Percentiles rank a stretch among this genome's conserved stretches.
phyloP scores from a whole-genome alignment of 2,113 vertebrate genomes.

The Cyprinus carpio region DNA sequence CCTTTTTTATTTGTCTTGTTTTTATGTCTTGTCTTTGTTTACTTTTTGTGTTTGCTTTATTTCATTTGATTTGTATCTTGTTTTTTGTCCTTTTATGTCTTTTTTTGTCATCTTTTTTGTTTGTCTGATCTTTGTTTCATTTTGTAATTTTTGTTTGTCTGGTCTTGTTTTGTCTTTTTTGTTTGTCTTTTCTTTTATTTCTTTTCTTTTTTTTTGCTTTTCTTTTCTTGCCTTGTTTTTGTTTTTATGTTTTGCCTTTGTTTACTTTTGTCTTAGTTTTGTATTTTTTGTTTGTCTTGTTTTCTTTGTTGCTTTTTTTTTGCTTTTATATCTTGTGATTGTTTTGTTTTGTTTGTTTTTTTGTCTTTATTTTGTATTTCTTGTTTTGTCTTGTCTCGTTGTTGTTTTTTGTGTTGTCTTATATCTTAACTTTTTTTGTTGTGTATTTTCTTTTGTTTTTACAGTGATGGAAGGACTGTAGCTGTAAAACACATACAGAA shows the following conservation, averaged over 20 bases:
- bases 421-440: background rate
- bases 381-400: background rate
- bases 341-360: background rate
- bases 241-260: background rate
- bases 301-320: background rate
- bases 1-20: too few species aligned
- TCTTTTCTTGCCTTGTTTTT: background rate
- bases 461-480: constrained; percentile 73
- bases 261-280: background rate
- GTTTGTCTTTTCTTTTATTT: too few species aligned
- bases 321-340: too few species aligned
- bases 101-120: background rate
- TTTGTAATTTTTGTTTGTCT: too few species aligned
- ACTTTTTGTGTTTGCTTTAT: background rate
- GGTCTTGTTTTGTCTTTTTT: too few species aligned
- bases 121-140: background rate
- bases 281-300: background rate
- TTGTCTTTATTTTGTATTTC: background rate
- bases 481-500: constrained; percentile 76
- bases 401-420: background rate
- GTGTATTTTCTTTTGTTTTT: background rate
- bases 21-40: background rate
- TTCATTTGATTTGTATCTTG: background rate
- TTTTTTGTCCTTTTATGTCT: background rate
- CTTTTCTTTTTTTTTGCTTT: background rate